Evolutionary conservation across 1,140 invertebrate genomes (phyloP).

Genomic region (Ganaspis sp.): DNA sequence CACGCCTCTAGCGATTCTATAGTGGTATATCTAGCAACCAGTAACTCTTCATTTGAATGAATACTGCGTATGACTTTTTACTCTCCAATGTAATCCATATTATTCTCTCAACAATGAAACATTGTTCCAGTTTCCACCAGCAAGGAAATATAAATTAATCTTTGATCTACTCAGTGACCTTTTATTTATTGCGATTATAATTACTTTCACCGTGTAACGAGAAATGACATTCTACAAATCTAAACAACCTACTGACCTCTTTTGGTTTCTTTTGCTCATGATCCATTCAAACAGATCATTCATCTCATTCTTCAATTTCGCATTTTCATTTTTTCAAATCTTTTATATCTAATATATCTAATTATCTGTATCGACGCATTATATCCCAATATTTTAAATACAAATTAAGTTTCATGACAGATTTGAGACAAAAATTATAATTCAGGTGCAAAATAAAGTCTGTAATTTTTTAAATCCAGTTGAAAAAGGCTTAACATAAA

Average conservation of each 20-base stretch:
- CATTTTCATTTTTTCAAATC: too few relatives aligned
- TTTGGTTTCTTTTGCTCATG: background rate
- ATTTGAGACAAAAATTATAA: too few relatives aligned
- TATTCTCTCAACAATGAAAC: conserved; percentile 19
- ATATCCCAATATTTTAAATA: too few relatives aligned
- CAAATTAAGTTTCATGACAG: too few relatives aligned
- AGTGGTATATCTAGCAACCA: too few relatives aligned
- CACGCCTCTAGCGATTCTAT: conserved; percentile 24
- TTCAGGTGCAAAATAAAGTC: too few relatives aligned
- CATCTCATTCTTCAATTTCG: background rate
- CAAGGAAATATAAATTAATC: conserved; percentile 13
- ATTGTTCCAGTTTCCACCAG: conserved; percentile 19
- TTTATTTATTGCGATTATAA: conserved; percentile 13
- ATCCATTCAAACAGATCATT: background rate
- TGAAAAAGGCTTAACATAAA: too few relatives aligned
- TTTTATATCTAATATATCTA: too few relatives aligned
- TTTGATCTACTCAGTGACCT: conserved; percentile 13
- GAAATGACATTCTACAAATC: background rate
- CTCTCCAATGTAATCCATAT: conserved; percentile 16
- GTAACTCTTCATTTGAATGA: conserved; percentile 16
- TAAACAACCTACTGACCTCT: background rate
- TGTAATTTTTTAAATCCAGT: too few relatives aligned
- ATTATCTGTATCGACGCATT: too few relatives aligned
- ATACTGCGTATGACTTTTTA: background rate
- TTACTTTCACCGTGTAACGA: background rate